A percentile compares a stretch with the other conserved stretches of the same genome.
phyloP scores from a whole-genome alignment of 2,113 vertebrate genomes.

The Perca schrenkii region DNA sequence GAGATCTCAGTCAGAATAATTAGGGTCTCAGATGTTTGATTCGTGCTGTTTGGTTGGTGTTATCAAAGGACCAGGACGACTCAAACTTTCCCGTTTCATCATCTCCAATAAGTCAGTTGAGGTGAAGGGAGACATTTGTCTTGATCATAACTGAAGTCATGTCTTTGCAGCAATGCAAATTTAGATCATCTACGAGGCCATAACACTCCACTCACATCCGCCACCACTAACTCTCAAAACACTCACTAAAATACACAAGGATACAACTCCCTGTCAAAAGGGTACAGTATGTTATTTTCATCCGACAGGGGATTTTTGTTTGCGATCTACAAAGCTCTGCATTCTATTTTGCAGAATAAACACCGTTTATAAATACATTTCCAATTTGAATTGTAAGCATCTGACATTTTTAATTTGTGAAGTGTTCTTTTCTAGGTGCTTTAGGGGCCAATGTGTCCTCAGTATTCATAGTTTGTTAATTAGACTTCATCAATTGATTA shows the following conservation, averaged over 20 bases:
- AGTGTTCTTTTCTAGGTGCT: not conserved
- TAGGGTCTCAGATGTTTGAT: constrained; percentile 31
- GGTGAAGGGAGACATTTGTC: constrained; percentile 33
- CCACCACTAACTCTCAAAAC: no score
- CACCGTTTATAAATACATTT: constrained; percentile 6
- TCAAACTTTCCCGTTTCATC: constrained; percentile 36
- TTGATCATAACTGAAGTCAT: constrained; percentile 30
- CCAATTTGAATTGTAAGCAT: not conserved
- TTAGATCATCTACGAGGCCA: constrained; percentile 14
- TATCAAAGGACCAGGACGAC: constrained; percentile 33
- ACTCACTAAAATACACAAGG: constrained; percentile 14
- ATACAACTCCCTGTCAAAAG: constrained; percentile 12
- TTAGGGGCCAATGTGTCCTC: not conserved
- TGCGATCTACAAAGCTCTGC: constrained; percentile 11
- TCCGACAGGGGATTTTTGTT: constrained; percentile 8
- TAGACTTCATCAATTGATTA: not conserved
- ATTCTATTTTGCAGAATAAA: constrained; percentile 14
- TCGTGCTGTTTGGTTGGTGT: constrained; percentile 26
- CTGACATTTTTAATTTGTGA: not conserved
- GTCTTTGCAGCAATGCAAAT: not conserved
- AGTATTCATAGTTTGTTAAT: not conserved
- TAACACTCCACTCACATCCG: not conserved
- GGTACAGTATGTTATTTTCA: constrained; percentile 15
- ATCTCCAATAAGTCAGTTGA: constrained; percentile 28
- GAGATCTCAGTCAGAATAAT: constrained; percentile 44